phyloP scores from a whole-genome alignment of 2,888 invertebrate species.

The Mellilla xanthometata region DNA sequence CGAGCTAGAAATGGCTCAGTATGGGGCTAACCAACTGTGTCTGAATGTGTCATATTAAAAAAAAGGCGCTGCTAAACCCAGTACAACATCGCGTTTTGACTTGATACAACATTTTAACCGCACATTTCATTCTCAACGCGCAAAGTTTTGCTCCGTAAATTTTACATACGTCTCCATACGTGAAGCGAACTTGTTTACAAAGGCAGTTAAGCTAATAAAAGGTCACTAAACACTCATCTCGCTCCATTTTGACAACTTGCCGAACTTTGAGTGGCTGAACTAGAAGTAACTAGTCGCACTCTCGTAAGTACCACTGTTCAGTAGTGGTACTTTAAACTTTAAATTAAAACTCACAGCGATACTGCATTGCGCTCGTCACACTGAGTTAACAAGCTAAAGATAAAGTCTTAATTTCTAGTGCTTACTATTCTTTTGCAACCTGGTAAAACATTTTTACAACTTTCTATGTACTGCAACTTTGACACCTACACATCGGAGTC shows the following conservation, averaged over 20 bases:
- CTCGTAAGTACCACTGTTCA: slow-evolving; percentile 4
- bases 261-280: slow-evolving; percentile 4
- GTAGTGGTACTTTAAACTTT: slow-evolving; percentile 3
- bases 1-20: no score
- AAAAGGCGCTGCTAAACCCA: no score
- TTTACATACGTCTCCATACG: not conserved
- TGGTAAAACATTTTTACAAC: no score
- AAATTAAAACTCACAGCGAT: slow-evolving; percentile 2
- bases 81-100: not conserved
- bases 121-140: not conserved
- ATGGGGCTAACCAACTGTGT: no score
- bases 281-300: slow-evolving; percentile 1
- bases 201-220: slow-evolving; percentile 7
- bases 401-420: no score
- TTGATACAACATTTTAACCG: not conserved
- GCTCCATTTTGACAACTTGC: slow-evolving; percentile 6
- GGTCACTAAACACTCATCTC: slow-evolving; percentile 3
- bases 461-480: no score
- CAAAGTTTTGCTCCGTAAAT: not conserved
- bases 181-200: slow-evolving; percentile 3
- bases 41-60: no score
- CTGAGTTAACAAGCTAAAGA: not conserved
- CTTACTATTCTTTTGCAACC: no score
- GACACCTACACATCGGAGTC: no score
- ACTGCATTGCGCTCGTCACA: slow-evolving; percentile 2